Conservation (phyloP, 2,888 invertebrate species). For the Catocala nupta region DNA sequence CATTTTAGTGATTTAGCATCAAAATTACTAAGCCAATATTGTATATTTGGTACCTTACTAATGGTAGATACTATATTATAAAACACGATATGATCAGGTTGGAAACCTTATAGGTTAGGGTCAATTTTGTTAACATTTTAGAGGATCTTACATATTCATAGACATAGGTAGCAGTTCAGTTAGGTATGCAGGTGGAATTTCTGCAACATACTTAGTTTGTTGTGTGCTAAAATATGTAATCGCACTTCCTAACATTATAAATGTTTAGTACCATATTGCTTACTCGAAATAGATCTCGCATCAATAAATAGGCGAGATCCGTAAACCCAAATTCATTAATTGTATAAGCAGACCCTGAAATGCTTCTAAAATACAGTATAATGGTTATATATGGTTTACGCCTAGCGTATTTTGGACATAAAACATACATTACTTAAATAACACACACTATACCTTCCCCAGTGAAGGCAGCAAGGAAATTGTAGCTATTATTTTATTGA, state of each 20-base stretch:
- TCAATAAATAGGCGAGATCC: no score
- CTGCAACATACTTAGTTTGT: no score
- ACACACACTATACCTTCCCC: background rate
- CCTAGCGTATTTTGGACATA: constrained; percentile 6
- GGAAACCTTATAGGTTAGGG: constrained; percentile 36
- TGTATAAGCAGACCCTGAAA: background rate
- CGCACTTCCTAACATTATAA: no score
- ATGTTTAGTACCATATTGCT: no score
- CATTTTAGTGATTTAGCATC: constrained; percentile 2
- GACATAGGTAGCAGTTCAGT: background rate
- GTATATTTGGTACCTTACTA: no score
- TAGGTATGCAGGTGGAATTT: no score
- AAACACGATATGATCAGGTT: constrained; percentile 46
- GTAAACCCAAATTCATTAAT: no score
- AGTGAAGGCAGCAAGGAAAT: constrained; percentile 16
- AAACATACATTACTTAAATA: constrained; percentile 15
- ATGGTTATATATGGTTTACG: background rate
- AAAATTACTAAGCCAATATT: background rate
- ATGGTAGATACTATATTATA: constrained; percentile 15
- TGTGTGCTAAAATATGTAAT: no score
- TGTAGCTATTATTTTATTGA: constrained; percentile 37
- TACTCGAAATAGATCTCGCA: no score
- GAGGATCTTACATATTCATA: background rate
- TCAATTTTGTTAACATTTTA: background rate
- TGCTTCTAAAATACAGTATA: background rate